Conservation (phyloP, 2,888 invertebrate species). For the Ariolimax columbianus region DNA sequence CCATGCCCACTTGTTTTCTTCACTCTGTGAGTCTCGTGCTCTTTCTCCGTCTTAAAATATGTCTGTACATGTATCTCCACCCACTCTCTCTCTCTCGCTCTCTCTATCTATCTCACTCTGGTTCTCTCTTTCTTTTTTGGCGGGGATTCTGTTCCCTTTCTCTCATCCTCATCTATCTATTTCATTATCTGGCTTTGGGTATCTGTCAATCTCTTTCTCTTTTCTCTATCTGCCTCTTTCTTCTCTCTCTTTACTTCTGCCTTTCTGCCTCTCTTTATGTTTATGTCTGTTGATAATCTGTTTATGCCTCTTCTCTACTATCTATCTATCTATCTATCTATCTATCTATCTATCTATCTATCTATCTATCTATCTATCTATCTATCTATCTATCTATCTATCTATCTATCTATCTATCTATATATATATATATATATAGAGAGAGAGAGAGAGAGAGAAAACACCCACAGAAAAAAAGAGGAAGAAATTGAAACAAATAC, state of each 20-base stretch:
- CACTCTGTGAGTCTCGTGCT: background rate
- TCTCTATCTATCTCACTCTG: background rate
- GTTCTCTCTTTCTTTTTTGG: background rate
- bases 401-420: background rate
- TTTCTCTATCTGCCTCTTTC: too few species aligned
- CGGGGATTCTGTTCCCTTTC: too few species aligned
- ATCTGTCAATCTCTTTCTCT: too few species aligned
- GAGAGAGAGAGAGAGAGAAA: too few species aligned
- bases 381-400: background rate
- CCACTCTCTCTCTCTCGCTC: background rate
- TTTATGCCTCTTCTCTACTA: background rate
- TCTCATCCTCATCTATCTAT: too few species aligned
- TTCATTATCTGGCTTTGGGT: too few species aligned
- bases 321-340: conserved; percentile 1
- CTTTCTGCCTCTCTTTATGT: background rate
- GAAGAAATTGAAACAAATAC: too few species aligned
- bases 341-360: background rate
- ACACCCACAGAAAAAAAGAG: too few species aligned
- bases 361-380: background rate
- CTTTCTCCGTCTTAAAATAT: background rate
- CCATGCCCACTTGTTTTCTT: background rate
- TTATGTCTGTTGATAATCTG: background rate
- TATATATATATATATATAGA: background rate
- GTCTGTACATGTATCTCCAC: background rate
- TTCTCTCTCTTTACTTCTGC: background rate